A percentile compares a stretch with the other conserved stretches of the same genome.
phyloP scores from a whole-genome alignment of 1,140 invertebrate genomes.

The Tetramorium simillimum region DNA sequence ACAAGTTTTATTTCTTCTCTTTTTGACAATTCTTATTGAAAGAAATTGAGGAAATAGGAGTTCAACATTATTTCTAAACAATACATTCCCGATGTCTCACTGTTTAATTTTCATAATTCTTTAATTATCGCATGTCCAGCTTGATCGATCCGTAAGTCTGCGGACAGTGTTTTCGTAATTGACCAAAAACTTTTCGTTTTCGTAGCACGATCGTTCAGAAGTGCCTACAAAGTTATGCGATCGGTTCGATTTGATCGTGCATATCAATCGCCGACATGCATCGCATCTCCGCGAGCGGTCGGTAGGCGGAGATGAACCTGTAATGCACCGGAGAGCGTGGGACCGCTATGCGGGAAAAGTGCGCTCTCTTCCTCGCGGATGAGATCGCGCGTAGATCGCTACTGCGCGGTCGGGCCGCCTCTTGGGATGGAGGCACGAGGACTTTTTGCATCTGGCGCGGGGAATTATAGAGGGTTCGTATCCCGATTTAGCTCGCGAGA shows the following conservation, averaged over 20 bases:
- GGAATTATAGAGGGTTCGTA: background rate
- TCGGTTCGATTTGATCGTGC: conserved; percentile 58
- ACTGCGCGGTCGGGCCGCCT: conserved; percentile 8
- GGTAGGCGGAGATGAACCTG: conserved; percentile 74
- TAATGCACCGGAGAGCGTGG: conserved; percentile 75
- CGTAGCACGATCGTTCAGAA: background rate
- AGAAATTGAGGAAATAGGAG: background rate
- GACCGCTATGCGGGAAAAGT: conserved; percentile 65
- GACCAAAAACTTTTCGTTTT: conserved; percentile 18
- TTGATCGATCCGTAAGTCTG: background rate
- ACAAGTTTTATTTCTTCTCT: too few relatives aligned
- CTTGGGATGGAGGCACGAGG: background rate
- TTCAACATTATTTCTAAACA: background rate
- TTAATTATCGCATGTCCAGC: background rate
- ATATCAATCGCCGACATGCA: conserved; percentile 62
- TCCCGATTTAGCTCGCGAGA: background rate
- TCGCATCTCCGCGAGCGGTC: conserved; percentile 70
- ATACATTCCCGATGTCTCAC: background rate
- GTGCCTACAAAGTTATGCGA: conserved; percentile 34
- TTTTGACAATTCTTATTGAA: background rate
- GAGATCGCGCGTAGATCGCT: conserved; percentile 36
- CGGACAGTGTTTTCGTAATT: conserved; percentile 28
- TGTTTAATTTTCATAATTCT: background rate
- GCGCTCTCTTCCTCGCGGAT: conserved; percentile 46
- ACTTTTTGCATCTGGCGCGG: background rate